Conservation (phyloP, 2,113 vertebrate species). For the Emydura subglobosa region DNA sequence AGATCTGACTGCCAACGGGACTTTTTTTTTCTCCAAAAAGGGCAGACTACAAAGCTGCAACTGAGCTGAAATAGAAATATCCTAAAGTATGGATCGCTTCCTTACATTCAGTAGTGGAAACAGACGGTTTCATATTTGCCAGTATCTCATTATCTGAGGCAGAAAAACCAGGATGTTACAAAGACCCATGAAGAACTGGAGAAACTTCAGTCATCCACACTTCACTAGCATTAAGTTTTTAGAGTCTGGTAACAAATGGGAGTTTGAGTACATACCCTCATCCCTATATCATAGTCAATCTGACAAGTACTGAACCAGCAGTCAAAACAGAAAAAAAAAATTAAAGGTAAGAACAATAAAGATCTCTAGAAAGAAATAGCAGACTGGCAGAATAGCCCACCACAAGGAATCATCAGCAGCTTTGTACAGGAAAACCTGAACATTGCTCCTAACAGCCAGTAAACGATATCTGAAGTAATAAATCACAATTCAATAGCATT, state of each 20-base stretch:
- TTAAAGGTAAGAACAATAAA: background rate
- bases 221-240: background rate
- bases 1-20: background rate
- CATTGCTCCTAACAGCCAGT: background rate
- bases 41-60: background rate
- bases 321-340: background rate
- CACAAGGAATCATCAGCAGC: background rate
- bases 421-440: background rate
- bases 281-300: background rate
- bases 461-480: background rate
- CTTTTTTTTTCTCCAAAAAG: background rate
- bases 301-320: background rate
- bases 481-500: background rate
- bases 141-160: background rate
- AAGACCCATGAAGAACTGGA: background rate
- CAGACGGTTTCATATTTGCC: background rate
- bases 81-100: background rate
- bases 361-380: background rate
- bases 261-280: background rate
- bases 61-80: background rate
- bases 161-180: background rate
- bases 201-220: background rate
- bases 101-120: background rate
- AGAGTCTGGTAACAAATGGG: background rate
- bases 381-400: background rate